Base-by-base conservation (phyloP, 2,797 vertebrate species). In the Argya squamiceps region DNA sequence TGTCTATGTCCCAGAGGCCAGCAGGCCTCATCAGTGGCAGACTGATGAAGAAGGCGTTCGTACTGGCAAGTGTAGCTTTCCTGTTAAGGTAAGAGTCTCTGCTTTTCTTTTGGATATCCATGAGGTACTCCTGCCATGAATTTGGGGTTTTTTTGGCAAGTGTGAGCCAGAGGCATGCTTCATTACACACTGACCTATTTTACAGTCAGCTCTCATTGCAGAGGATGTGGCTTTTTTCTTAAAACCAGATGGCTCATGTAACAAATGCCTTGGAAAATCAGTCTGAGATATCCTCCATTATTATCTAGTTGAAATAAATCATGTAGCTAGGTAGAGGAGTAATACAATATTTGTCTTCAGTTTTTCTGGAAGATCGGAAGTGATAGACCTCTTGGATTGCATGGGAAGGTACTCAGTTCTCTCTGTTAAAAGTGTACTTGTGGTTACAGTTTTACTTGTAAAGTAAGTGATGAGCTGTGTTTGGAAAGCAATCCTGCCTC, bases 1-100 rank as follows among this genome's bases (percentile, higher is more conserved):
- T 96, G 98, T 99, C 93, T 99, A 99, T 76, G 99, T 99, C 89
- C 99, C 99, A 7, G 99, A 99, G 97, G 99, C 99, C 46, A 99
- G 99, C 96, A 99, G 99, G 92, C 99, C 99, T 55, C 99, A 99
- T 97, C 99, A 99, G 95, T 99, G 99, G 99, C 99, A 99, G 98
- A 99, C 99, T 2, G 99, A 99, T 58, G 99, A 99, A 98, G 99
- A 99, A 98, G 99, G 99, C 0, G 99, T 99, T 92, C 99, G 99
- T 92, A 99, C 98, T 56, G 99, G 99, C 91, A 99, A 99, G 94
- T 99, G 99, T 97, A 99, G 99, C 98, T 99, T 99, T 81, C 99
- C 98, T 53, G 99, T 99, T 97, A 99, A 99, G 99, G 99, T 99
- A 98, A 99, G 96, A 96, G 75, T 60, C 77, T 15, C 74, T 89